Conservation (phyloP, 2,113 vertebrate species). For the Nibea coibor region DNA sequence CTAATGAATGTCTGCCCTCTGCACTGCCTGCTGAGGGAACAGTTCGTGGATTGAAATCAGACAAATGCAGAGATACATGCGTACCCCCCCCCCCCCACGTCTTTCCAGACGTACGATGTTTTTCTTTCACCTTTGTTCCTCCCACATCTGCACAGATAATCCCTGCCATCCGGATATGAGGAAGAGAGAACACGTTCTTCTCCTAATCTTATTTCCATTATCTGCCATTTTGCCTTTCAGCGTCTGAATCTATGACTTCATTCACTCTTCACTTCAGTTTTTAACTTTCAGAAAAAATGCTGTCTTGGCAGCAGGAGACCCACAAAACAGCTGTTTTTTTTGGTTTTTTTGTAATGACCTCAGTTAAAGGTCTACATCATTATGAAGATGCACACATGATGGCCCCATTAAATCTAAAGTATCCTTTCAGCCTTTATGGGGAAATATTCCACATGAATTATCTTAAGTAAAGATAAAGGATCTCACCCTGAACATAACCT, state of each 20-base stretch:
- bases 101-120: constrained; percentile 24
- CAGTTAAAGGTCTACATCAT: constrained; percentile 30
- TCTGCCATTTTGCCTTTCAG: constrained; percentile 26
- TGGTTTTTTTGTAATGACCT: constrained; percentile 44
- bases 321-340: constrained; percentile 57
- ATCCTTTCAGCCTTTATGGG: constrained; percentile 1
- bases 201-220: constrained; percentile 53
- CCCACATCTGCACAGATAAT: constrained; percentile 58
- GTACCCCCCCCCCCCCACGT: neutral
- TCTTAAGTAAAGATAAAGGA: neutral
- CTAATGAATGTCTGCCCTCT: neutral
- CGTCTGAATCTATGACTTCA: constrained; percentile 6
- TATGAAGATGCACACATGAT: constrained; percentile 31
- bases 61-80: constrained; percentile 14
- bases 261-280: neutral
- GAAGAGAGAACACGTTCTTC: constrained; percentile 14
- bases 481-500: neutral
- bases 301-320: constrained; percentile 43
- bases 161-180: constrained; percentile 15
- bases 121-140: constrained; percentile 40
- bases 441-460: constrained; percentile 18
- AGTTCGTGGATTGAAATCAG: constrained; percentile 8
- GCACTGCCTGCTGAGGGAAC: constrained; percentile 14
- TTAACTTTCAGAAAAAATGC: too few species aligned
- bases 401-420: constrained; percentile 14